phyloP scores from a whole-genome alignment of 2,888 invertebrate genomes.

The Lathronympha strigana region DNA sequence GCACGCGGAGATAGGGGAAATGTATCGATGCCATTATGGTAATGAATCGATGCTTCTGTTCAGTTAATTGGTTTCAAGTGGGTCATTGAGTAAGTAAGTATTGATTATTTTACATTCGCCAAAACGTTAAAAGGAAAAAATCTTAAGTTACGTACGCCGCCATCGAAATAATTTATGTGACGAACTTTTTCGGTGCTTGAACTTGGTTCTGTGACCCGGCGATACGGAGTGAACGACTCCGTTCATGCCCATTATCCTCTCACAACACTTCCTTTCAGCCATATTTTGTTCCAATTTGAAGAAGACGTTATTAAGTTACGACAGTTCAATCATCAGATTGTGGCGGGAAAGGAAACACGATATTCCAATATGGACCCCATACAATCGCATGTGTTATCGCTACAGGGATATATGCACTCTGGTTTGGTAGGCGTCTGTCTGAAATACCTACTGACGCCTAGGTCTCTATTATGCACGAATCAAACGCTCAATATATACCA shows the following conservation, averaged over 20 bases:
- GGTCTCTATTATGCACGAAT: too few species aligned
- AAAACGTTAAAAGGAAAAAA: neutral
- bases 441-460: too few species aligned
- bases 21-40: conserved; percentile 41
- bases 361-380: conserved; percentile 15
- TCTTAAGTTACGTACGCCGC: neutral
- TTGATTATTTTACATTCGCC: conserved; percentile 19
- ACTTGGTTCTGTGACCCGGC: conserved; percentile 61
- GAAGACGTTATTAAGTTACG: conserved; percentile 36
- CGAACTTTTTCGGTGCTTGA: conserved; percentile 48
- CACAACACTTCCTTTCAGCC: conserved; percentile 72
- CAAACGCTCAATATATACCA: too few species aligned
- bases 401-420: neutral
- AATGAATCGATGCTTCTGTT: conserved; percentile 54
- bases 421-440: neutral
- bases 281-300: conserved; percentile 39
- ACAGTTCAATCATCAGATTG: conserved; percentile 41
- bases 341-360: conserved; percentile 32
- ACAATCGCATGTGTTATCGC: neutral
- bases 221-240: conserved; percentile 75
- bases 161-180: neutral
- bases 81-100: conserved; percentile 44
- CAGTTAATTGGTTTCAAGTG: conserved; percentile 73
- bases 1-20: conserved; percentile 32
- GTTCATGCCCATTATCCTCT: conserved; percentile 76